Evolutionary conservation across 2,797 vertebrate genomes (phyloP).

Genomic region (Paguma larvata): DNA sequence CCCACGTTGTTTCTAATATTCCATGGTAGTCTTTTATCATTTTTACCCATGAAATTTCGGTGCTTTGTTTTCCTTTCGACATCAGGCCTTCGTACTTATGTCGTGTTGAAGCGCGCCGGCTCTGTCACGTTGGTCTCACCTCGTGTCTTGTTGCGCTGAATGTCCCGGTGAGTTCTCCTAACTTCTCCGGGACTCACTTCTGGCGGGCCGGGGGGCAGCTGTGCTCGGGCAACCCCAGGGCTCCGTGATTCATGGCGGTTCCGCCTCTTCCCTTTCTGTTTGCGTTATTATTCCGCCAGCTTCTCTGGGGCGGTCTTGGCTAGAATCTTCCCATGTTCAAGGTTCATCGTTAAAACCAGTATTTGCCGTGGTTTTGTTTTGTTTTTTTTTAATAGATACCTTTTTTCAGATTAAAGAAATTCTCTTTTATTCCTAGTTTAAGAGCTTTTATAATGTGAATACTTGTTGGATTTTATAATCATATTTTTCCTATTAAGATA

Average conservation of each 20-base stretch:
- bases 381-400: background rate
- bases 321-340: background rate
- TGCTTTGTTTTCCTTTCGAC: background rate
- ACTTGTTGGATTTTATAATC: background rate
- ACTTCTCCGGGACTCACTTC: background rate
- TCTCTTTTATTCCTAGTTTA: background rate
- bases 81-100: background rate
- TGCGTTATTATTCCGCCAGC: rapidly evolving
- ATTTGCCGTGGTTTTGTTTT: background rate
- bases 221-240: rapidly evolving
- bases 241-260: rapidly evolving
- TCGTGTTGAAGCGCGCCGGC: background rate
- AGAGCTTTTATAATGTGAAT: background rate
- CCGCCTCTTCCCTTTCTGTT: no score
- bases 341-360: background rate
- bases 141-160: background rate
- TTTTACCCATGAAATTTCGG: background rate
- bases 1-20: background rate
- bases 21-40: background rate
- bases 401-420: background rate
- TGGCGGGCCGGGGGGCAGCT: background rate
- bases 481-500: background rate
- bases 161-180: background rate
- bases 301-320: background rate
- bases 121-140: background rate